phyloP scores from a whole-genome alignment of 2,113 vertebrate species.

The Coryphaenoides rupestris region DNA sequence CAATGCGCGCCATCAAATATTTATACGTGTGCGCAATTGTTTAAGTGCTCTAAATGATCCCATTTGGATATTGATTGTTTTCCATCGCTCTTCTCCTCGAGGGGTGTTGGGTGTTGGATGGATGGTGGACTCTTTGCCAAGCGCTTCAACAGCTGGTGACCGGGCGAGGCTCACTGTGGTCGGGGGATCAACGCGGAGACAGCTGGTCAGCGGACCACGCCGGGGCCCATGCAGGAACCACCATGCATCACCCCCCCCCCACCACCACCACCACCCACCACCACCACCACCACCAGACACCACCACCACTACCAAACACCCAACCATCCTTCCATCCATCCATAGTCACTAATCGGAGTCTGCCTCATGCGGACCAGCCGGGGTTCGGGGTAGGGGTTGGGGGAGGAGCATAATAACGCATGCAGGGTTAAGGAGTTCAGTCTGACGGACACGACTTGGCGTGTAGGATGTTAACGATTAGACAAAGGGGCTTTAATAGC shows the following conservation, averaged over 20 bases:
- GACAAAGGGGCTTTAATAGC: constrained; percentile 80
- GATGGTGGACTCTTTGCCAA: constrained; percentile 75
- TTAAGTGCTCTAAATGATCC: constrained; percentile 88
- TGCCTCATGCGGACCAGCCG: constrained; percentile 51
- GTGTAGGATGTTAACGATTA: constrained; percentile 76
- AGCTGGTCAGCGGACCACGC: constrained; percentile 87
- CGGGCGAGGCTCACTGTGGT: constrained; percentile 75
- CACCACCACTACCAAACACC: constrained; percentile 17
- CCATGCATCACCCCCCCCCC: constrained; percentile 6
- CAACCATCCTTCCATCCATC: not conserved
- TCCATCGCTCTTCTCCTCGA: constrained; percentile 68
- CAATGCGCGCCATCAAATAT: constrained; percentile 79
- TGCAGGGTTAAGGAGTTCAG: constrained; percentile 68
- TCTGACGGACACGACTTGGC: constrained; percentile 64
- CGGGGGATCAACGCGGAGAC: constrained; percentile 74
- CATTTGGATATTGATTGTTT: constrained; percentile 83
- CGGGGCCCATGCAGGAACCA: constrained; percentile 11
- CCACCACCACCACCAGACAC: not conserved
- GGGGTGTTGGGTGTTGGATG: constrained; percentile 74
- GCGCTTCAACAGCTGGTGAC: constrained; percentile 87
- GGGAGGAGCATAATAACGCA: too few species aligned
- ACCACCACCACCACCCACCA: constrained; percentile 22
- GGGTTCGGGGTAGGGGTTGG: constrained; percentile 52
- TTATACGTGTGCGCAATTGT: constrained; percentile 81
- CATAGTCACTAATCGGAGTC: constrained; percentile 13